phyloP scores from a whole-genome alignment of 53 echinoderm and acorn worm genomes.

The Hippasteria phrygiana region DNA sequence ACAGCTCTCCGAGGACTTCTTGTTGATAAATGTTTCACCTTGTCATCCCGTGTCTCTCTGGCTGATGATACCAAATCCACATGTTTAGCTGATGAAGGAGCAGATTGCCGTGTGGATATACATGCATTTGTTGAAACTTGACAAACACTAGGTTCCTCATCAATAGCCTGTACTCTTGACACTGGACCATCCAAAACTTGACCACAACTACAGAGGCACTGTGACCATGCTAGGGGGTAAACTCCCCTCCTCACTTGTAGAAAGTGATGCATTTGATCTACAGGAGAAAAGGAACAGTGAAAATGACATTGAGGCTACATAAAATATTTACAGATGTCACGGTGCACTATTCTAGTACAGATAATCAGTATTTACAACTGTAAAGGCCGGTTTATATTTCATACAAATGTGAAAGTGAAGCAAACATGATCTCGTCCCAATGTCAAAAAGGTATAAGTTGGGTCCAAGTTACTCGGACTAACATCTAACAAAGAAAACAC shows the following conservation, averaged over 20 bases:
- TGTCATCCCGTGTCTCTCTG: background rate
- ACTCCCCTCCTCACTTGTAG: background rate
- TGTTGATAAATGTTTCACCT: background rate
- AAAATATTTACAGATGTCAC: too few species aligned
- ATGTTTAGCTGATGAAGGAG: background rate
- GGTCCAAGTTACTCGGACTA: too few species aligned
- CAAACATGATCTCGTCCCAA: too few species aligned
- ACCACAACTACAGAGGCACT: background rate
- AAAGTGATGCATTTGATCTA: background rate
- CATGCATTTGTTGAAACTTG: background rate
- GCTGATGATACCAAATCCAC: background rate
- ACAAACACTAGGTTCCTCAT: background rate
- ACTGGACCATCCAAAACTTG: background rate
- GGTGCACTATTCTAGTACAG: too few species aligned
- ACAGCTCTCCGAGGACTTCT: background rate
- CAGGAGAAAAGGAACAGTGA: background rate
- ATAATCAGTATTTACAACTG: too few species aligned
- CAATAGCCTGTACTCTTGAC: background rate
- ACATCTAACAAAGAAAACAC: too few species aligned
- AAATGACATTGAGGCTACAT: too few species aligned
- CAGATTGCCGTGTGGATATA: background rate
- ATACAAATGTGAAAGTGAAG: too few species aligned
- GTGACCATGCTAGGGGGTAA: background rate
- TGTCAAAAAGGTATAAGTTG: too few species aligned
- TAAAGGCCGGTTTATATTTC: too few species aligned